phyloP scores from a whole-genome alignment of 1,140 invertebrate species.

The Hetaerina americana region DNA sequence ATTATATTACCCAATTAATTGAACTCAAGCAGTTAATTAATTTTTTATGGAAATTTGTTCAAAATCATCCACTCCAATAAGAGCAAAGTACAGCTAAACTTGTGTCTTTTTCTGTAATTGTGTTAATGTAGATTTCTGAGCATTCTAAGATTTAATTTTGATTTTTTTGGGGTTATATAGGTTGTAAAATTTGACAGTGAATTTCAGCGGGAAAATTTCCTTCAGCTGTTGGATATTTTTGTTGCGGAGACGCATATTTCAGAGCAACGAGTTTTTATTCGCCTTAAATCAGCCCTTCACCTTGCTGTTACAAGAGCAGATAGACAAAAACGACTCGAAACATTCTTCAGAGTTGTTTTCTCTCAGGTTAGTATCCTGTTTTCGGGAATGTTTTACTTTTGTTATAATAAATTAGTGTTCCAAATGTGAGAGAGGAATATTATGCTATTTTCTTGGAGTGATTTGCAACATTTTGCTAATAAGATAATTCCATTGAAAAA shows the following conservation, averaged over 20 bases:
- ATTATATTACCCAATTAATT: too few species aligned
- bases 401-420: too few species aligned
- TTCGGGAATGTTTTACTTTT: too few species aligned
- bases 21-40: too few species aligned
- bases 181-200: constrained; percentile 29
- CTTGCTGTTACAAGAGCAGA: constrained; percentile 31
- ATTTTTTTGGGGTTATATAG: constrained; percentile 14
- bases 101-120: not conserved
- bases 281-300: constrained; percentile 24
- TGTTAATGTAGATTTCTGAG: constrained; percentile 1
- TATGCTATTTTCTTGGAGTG: too few species aligned
- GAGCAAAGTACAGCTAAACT: too few species aligned
- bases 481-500: too few species aligned
- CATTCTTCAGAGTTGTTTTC: constrained; percentile 39
- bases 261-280: constrained; percentile 17
- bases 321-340: constrained; percentile 33
- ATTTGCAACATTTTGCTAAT: too few species aligned
- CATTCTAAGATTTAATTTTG: not conserved
- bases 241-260: constrained; percentile 18
- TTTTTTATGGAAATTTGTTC: too few species aligned
- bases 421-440: too few species aligned
- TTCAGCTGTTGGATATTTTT: constrained; percentile 25
- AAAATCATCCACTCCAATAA: too few species aligned
- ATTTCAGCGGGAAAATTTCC: constrained; percentile 24
- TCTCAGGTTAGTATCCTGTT: constrained; percentile 31